Evolutionary conservation across 1,140 invertebrate genomes (phyloP), one percentile per base, ranked within the genome.

Genomic region (Potamilus streckersoni): DNA sequence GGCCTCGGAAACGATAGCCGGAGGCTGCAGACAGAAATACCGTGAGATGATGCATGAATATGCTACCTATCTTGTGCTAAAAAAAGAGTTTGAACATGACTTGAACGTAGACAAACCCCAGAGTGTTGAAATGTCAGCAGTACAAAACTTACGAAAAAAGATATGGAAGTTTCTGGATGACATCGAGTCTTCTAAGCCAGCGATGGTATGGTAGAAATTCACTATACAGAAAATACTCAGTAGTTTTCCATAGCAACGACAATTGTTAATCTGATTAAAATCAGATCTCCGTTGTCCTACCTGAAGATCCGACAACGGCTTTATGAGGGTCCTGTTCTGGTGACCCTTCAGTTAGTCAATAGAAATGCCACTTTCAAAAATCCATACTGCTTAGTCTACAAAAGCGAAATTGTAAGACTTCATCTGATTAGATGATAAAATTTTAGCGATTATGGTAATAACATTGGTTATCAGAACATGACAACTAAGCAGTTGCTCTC

Each of bases 141-240:
- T 76, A 15, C 60, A 70, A 27, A 61, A 76, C 14, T 76, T 76
- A 5, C 58, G 57, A 71, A 12, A 55, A 38, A 38, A 23, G 17
- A 69, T 69, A 27, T 76, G 74, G 74, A 23, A 71, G 12, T 76
- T 76, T 64, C 70, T 76, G 57, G 74, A 76, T 11, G 64, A 76
- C 55, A 61, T 65, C 23, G 74, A 64, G 38, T 76, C 74, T 17
- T 76, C 74, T 19, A 65, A 16, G 12, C 27, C 63, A 16, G 68
- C 74, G 14, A 76, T 65, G 74, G 74, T 75, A 75, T 11, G 17
- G 23, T 68, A 49, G 15, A 55, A 31, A 68, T 49, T 11, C 13
- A 68, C 6, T 19, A 55, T 68, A 19, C 13, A 12, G 49, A 20
- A 68, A 20, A 5, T 68, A 49, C 6, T 49, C 11, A 20, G 16